Base-by-base conservation (phyloP, 1,140 invertebrate species). In the Drosophila novamexicana region DNA sequence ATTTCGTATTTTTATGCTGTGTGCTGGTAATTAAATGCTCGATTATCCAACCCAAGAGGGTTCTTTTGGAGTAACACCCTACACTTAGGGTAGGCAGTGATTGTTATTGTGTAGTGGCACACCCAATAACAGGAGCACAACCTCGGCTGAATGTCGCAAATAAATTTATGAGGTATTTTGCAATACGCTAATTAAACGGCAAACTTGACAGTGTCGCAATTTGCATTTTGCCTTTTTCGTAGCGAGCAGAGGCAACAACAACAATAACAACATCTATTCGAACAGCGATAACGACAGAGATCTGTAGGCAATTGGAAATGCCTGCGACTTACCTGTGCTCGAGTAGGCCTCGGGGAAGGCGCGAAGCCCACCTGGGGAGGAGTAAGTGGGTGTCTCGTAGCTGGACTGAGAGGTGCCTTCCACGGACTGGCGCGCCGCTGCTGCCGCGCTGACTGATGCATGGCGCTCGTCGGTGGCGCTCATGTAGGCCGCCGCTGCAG, bases 371-470 rank as follows among this genome's bases (percentile, higher is more conserved):
- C 91, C 84, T 16, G 91, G 89, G 8, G 90, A 91, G 58, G 91
- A 90, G 74, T 92, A 92, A 40, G 91, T 91, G 81, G 91, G 86
- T 58, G 91, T 90, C 79, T 92, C 91, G 53, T 92, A 92, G 64
- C 91, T 92, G 62, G 91, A 91, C 81, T 92, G 91, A 45, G 91
- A 92, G 14, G 91, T 91, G 44, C 89, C 91, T 72, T 92, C 91
- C 32, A 91, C 91, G 37, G 91, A 92, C 68, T 92, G 91, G 32
- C 91, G 79, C 68, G 91, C 91, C 34, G 91, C 89, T 61, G 80
- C 90, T 37, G 81, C 90, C 18, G 86, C 91, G 54, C 64, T 80
- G 29, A 77, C 81, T 22, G 68, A 69, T n/a, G 86, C 89, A 81
- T 92, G 90, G 50, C 91, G 85, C 36, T 92, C 91, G 58, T 91